These are phyloP conservation scores for Metacarcinus magister DNA, from an alignment of 2,888 invertebrate genomes.

Conservation along the genomic window DNA sequence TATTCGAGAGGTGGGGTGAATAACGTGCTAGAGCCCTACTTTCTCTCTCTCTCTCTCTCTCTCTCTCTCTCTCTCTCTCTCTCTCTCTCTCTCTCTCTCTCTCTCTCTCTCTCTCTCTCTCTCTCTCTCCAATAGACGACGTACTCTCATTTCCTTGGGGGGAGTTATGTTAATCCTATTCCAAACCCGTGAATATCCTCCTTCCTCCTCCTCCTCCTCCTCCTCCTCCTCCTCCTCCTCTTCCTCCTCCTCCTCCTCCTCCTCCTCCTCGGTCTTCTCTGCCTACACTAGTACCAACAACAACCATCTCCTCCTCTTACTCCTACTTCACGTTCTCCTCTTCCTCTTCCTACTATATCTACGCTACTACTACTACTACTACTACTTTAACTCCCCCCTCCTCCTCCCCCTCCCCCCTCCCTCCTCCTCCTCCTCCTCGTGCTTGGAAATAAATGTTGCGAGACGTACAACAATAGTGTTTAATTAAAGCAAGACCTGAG, in stretches of 20 bases:
- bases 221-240: constrained; percentile 27
- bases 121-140: constrained; percentile 19
- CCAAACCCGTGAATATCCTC: constrained; percentile 18
- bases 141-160: neutral
- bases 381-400: neutral
- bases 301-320: neutral
- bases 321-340: neutral
- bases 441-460: neutral
- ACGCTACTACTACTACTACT: neutral
- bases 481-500: constrained; percentile 33
- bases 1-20: neutral
- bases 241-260: neutral
- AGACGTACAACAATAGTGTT: constrained; percentile 45
- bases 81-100: constrained; percentile 44
- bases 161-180: constrained; percentile 45
- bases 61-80: constrained; percentile 36
- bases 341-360: neutral
- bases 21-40: constrained; percentile 9
- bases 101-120: constrained; percentile 48
- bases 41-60: constrained; percentile 17
- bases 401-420: neutral
- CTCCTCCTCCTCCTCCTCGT: neutral
- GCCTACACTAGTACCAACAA: neutral
- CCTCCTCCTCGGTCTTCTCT: neutral
- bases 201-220: neutral